Conservation (phyloP, 2,113 vertebrate species). For the Grammomys surdaster region DNA sequence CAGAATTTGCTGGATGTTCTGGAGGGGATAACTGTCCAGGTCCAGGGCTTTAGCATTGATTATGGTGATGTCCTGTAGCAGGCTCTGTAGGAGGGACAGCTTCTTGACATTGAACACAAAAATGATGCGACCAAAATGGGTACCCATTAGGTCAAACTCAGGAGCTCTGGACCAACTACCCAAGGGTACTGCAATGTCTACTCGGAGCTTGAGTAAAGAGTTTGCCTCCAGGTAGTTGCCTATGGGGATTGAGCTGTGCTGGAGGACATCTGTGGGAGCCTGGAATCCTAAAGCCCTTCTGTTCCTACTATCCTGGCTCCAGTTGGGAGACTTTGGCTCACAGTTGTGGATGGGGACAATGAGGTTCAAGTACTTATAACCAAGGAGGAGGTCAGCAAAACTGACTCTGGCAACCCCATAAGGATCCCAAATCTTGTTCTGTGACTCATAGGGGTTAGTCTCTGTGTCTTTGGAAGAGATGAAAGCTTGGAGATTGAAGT, state of each 20-base stretch:
- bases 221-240: conserved; percentile 88
- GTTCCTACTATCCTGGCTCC: conserved; percentile 1
- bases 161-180: fast-evolving
- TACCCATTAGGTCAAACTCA: not conserved
- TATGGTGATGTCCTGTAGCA: conserved; percentile 86
- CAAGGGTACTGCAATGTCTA: conserved; percentile 87
- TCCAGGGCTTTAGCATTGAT: conserved; percentile 88
- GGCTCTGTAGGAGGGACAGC: conserved; percentile 72
- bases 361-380: conserved; percentile 85
- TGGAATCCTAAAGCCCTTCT: not conserved
- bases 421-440: conserved; percentile 77
- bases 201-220: conserved; percentile 89
- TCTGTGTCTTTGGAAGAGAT: conserved; percentile 61
- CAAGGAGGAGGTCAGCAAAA: conserved; percentile 88
- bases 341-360: conserved; percentile 85
- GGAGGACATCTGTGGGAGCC: not conserved
- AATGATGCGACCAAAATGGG: conserved; percentile 88
- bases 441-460: conserved; percentile 66
- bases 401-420: conserved; percentile 88
- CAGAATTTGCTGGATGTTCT: conserved; percentile 77
- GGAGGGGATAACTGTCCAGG: conserved; percentile 74
- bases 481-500: conserved; percentile 69
- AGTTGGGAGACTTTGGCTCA: conserved; percentile 49
- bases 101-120: conserved; percentile 86
- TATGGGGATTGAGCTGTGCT: conserved; percentile 70